Conservation (phyloP, 2,888 invertebrate species). For the Morpho achilles region DNA sequence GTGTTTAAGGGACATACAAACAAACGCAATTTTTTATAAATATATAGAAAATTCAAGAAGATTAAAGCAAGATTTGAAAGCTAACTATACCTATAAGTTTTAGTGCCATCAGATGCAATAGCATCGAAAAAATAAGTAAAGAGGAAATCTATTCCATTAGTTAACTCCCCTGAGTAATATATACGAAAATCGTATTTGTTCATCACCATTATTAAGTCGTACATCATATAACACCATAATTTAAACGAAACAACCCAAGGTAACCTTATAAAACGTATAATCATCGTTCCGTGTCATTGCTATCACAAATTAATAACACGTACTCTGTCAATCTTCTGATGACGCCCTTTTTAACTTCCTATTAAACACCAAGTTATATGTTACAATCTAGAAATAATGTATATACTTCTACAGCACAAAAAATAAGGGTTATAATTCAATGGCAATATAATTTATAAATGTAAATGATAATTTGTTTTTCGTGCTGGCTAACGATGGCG, state of each 20-base stretch:
- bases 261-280: conserved; percentile 47
- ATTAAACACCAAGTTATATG: conserved; percentile 31
- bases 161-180: no score
- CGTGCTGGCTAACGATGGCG: conserved; percentile 59
- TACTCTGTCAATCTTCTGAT: conserved; percentile 54
- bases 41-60: no score
- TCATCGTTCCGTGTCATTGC: conserved; percentile 64
- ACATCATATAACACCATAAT: conserved; percentile 31
- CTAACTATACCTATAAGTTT: no score
- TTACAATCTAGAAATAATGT: conserved; percentile 4
- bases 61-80: no score
- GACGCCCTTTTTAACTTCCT: conserved; percentile 34
- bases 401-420: conserved; percentile 4
- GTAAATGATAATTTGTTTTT: conserved; percentile 27
- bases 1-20: no score
- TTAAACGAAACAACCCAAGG: conserved; percentile 34
- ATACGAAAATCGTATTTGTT: neutral
- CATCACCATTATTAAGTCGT: conserved; percentile 30
- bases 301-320: conserved; percentile 70
- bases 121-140: no score
- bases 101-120: no score
- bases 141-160: no score
- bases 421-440: conserved; percentile 28
- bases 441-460: neutral
- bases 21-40: no score